phyloP scores from a whole-genome alignment of 2,113 vertebrate species.

The Pyrgilauda ruficollis region DNA sequence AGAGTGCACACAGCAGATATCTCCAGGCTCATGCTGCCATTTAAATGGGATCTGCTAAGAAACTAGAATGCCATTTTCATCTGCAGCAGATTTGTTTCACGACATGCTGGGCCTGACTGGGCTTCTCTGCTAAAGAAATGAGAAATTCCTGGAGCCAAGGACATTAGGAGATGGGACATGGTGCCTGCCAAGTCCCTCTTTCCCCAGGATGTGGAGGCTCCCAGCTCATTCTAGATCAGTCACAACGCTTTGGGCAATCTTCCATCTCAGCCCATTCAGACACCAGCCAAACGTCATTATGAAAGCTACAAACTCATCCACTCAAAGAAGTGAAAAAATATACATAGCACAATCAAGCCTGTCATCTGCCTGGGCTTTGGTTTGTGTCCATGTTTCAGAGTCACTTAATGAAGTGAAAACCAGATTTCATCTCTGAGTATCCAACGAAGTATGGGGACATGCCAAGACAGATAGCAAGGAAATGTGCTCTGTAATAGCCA shows the following conservation, averaged over 20 bases:
- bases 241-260: background rate
- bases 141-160: slow-evolving; percentile 37
- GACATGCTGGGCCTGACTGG: slow-evolving; percentile 3
- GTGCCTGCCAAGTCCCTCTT: background rate
- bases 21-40: slow-evolving; percentile 19
- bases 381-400: background rate
- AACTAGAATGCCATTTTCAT: slow-evolving; percentile 18
- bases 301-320: background rate
- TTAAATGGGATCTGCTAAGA: slow-evolving; percentile 45
- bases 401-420: background rate
- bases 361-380: slow-evolving; percentile 23
- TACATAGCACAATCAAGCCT: background rate
- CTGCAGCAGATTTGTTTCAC: background rate
- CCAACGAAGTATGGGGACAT: background rate
- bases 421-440: background rate
- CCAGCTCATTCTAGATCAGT: slow-evolving; percentile 3
- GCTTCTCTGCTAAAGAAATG: background rate
- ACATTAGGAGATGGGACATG: background rate
- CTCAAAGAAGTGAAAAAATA: background rate
- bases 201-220: background rate
- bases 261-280: background rate
- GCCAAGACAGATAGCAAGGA: background rate
- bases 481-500: background rate
- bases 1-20: background rate
- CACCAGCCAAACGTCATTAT: slow-evolving; percentile 11